Conservation (phyloP, 2,797 vertebrate genomes). For the Morelia viridis region DNA sequence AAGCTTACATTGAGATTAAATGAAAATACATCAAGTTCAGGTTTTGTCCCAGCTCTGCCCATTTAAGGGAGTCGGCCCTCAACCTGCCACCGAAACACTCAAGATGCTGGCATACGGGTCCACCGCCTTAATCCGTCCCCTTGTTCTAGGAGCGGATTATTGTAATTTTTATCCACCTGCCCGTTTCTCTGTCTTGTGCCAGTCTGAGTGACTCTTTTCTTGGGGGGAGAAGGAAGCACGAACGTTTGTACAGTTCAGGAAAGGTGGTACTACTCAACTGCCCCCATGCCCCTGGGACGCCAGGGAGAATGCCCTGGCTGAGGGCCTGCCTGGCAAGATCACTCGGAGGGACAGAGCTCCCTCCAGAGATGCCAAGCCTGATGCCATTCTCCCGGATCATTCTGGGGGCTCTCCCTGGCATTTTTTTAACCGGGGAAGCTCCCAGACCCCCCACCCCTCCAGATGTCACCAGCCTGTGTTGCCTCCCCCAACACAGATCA, state of each 20-base stretch:
- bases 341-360: too few species aligned
- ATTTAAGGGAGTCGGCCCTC: background rate
- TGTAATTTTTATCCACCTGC: background rate
- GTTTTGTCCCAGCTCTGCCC: background rate
- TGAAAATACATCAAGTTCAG: background rate
- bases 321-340: background rate
- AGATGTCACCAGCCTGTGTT: background rate
- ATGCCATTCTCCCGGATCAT: background rate
- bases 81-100: too few species aligned
- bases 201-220: background rate
- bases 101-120: too few species aligned
- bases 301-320: too few species aligned
- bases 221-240: background rate
- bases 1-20: background rate
- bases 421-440: background rate
- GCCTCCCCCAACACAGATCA: too few species aligned
- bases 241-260: background rate
- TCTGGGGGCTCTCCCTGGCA: background rate
- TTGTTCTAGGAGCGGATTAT: background rate
- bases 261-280: background rate
- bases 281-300: background rate
- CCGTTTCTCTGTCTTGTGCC: too few species aligned
- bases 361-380: background rate
- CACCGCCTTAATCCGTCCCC: background rate
- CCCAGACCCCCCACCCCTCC: background rate